Evolutionary conservation across 2,888 invertebrate genomes (phyloP).

Genomic region (Sesia bembeciformis): DNA sequence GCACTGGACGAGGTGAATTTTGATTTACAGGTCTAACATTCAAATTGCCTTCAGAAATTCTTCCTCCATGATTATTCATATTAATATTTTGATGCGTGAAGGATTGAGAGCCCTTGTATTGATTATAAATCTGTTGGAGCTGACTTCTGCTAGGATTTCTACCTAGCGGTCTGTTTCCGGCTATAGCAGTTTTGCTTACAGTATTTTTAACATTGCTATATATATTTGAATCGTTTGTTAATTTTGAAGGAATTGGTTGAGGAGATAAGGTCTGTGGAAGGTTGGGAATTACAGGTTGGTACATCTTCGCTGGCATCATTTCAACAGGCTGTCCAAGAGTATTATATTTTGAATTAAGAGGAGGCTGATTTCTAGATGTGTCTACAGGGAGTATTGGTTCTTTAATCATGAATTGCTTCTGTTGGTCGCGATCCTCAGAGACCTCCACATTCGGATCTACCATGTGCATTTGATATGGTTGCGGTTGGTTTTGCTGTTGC

Average conservation of each 20-base stretch:
- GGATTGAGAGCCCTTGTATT: slow-evolving; percentile 58
- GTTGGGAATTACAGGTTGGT: slow-evolving; percentile 21
- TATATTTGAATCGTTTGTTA: slow-evolving; percentile 15
- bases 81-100: slow-evolving; percentile 44
- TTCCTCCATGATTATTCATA: slow-evolving; percentile 20
- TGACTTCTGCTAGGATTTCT: slow-evolving; percentile 45
- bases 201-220: slow-evolving; percentile 46
- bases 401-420: slow-evolving; percentile 16
- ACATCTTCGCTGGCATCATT: slow-evolving; percentile 35
- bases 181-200: slow-evolving; percentile 51
- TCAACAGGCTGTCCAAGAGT: slow-evolving; percentile 59
- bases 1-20: slow-evolving; percentile 16
- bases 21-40: slow-evolving; percentile 13
- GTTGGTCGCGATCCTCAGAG: slow-evolving; percentile 3
- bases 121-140: slow-evolving; percentile 52
- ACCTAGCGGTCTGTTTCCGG: slow-evolving; percentile 30
- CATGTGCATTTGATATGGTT: not conserved
- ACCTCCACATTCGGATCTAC: slow-evolving; percentile 22
- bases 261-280: slow-evolving; percentile 52
- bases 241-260: slow-evolving; percentile 19
- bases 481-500: slow-evolving; percentile 1
- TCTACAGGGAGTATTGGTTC: slow-evolving; percentile 50
- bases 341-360: slow-evolving; percentile 27
- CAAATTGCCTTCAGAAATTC: slow-evolving; percentile 41
- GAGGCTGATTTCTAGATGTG: slow-evolving; percentile 21